These are phyloP conservation scores for Cataglyphis cursor DNA, from an alignment of 2,888 invertebrate species.

Conservation along the genomic window DNA sequence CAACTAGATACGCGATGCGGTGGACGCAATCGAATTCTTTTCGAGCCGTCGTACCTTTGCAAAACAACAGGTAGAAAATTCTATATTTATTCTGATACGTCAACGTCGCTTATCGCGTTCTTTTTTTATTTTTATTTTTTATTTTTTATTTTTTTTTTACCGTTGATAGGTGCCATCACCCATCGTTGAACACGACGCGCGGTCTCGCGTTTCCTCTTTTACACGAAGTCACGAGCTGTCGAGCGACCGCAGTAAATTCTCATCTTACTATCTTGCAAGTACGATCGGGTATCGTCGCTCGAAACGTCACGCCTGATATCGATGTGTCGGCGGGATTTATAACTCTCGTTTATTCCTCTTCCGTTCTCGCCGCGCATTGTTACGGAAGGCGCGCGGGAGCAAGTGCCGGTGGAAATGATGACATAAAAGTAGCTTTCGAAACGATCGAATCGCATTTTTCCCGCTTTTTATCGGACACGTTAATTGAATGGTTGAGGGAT, in stretches of 20 bases:
- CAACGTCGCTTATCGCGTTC: slow-evolving; percentile 40
- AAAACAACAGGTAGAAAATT: slow-evolving; percentile 32
- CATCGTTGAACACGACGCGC: slow-evolving; percentile 48
- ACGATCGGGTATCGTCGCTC: slow-evolving; percentile 73
- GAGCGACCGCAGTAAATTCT: slow-evolving; percentile 72
- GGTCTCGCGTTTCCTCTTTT: slow-evolving; percentile 58
- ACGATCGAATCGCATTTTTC: slow-evolving; percentile 42
- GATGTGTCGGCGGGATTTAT: slow-evolving; percentile 73
- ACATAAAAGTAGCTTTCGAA: slow-evolving; percentile 36
- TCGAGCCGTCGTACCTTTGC: too few relatives aligned
- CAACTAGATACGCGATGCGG: background rate
- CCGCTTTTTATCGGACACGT: slow-evolving; percentile 23
- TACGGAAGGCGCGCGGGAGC: slow-evolving; percentile 37
- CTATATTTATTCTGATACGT: slow-evolving; percentile 40
- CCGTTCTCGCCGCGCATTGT: slow-evolving; percentile 59
- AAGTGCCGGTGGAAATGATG: slow-evolving; percentile 44
- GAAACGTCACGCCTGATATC: slow-evolving; percentile 74
- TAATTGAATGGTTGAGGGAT: slow-evolving; percentile 43
- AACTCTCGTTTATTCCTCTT: slow-evolving; percentile 71
- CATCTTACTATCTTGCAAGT: slow-evolving; percentile 70
- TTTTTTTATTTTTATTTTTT: background rate
- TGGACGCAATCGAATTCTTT: slow-evolving; percentile 19
- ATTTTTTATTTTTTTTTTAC: background rate
- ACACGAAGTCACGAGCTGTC: slow-evolving; percentile 58
- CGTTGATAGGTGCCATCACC: slow-evolving; percentile 34